phyloP scores from a whole-genome alignment of 2,113 vertebrate species.

The Leptobrachium leishanense region DNA sequence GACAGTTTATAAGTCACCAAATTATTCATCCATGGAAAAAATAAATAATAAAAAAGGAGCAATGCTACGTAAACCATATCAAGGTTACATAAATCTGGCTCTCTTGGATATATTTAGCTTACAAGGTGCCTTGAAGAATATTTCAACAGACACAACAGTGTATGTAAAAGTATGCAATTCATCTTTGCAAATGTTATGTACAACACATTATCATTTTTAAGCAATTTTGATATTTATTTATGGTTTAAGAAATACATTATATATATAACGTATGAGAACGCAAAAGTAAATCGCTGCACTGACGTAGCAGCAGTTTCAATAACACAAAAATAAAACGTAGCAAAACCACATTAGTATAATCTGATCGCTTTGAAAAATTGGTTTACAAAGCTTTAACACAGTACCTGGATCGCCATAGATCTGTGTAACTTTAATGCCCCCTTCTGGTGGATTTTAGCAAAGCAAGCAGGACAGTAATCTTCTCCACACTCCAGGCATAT shows the following conservation, averaged over 20 bases:
- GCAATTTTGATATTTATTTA: not conserved
- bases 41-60: slow-evolving; percentile 3
- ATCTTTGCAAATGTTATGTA: slow-evolving; percentile 5
- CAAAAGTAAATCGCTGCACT: slow-evolving; percentile 4
- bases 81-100: not conserved
- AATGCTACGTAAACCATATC: not conserved
- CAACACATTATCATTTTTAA: slow-evolving; percentile 10
- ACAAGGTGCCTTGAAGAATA: not conserved
- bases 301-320: not conserved
- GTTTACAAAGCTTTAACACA: not conserved
- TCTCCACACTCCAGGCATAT: slow-evolving; percentile 80
- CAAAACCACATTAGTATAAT: slow-evolving; percentile 21
- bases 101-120: not conserved
- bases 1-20: slow-evolving; percentile 1
- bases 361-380: not conserved
- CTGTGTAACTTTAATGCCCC: slow-evolving; percentile 84
- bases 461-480: slow-evolving; percentile 79
- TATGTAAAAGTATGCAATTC: not conserved
- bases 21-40: slow-evolving; percentile 10
- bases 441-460: slow-evolving; percentile 83
- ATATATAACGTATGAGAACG: not conserved
- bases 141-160: not conserved
- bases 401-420: slow-evolving; percentile 75
- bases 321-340: not conserved
- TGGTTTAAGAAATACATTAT: not conserved